Base-by-base conservation (phyloP, 2,797 vertebrate genomes). In the Enteromius trimaculatus region DNA sequence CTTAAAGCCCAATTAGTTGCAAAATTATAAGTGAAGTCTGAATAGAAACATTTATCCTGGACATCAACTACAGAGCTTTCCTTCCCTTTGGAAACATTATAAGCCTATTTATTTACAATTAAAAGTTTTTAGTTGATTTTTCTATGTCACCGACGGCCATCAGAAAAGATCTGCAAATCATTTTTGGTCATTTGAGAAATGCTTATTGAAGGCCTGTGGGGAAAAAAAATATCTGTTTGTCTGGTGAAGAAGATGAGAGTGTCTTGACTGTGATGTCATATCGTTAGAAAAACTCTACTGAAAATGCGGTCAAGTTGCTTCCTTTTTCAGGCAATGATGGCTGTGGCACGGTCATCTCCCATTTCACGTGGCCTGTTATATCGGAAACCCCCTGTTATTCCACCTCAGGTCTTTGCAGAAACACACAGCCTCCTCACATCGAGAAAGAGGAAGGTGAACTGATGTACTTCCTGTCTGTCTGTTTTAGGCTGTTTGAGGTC, bases 381-480 rank as follows among this genome's bases (percentile, higher is more conserved):
- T 29, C 21, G 39, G 58, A 77, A 77, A 53, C 31, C 77, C 62
- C 62, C 60, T n/a, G 3, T 37, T 68, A 6, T 79, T 79, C 62
- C 62, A 68, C 23, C 26, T 78, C 3, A 34, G 76, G 47, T 26
- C 29, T 49, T 13, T 23, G 13, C 44, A 37, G 19, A 79, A 77
- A 65, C 58, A 72, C 66, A 58, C 65, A 65, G 55, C n/a, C 55
- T 77, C 37, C 26, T 64, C 64, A 49, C 21, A 1, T 49, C 23
- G 6, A 23, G 64, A 42, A 79, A 70, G 44, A 47, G 44, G 58
- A 66, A 72, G 69, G 64, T 37, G 8, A 84, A 60, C 39, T 17
- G 51, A 58, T 81, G 53, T 53, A 78, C 68, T 82, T 86, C 84
- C 88, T 87, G 84, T 77, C 80, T 79, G 42, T 70, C 71, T 86